Percentiles rank a stretch among this genome's conserved stretches.
These are phyloP conservation scores for Muraenolepis orangiensis DNA, from an alignment of 2,797 vertebrate species.

Conservation along the genomic window DNA sequence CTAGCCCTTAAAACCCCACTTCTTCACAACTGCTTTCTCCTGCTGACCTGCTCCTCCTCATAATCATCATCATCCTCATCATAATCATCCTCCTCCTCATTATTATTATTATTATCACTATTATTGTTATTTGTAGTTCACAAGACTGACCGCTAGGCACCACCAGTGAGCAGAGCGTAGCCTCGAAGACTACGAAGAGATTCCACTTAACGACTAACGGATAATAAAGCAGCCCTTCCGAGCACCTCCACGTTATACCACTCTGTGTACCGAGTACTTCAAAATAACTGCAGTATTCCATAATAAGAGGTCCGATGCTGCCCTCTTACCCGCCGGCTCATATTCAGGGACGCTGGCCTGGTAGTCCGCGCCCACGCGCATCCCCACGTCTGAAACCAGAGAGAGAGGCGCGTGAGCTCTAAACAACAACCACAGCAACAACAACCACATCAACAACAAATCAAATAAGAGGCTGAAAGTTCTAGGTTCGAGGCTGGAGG, in stretches of 20 bases:
- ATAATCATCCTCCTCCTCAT: no score
- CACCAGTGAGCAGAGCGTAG: background rate
- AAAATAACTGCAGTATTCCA: background rate
- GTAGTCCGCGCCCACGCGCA: conserved; percentile 93
- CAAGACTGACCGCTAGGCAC: background rate
- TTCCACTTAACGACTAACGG: background rate
- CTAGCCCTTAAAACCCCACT: no score
- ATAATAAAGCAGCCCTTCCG: background rate
- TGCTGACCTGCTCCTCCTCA: no score
- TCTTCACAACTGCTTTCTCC: no score
- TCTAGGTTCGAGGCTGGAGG: conserved; percentile 14
- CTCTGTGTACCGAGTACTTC: background rate
- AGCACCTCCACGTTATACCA: background rate
- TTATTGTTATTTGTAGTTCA: no score
- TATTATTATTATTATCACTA: no score
- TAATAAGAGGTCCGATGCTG: background rate
- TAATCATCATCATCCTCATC: no score
- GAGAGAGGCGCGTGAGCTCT: background rate
- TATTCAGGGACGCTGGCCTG: conserved; percentile 92
- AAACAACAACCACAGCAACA: background rate
- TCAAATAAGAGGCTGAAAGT: background rate
- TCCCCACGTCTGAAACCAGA: conserved; percentile 86
- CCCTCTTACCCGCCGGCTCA: conserved; percentile 86
- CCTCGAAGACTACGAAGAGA: background rate
- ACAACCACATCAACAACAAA: background rate